phyloP scores from a whole-genome alignment of 2,797 vertebrate genomes.

The Clarias pachynema region DNA sequence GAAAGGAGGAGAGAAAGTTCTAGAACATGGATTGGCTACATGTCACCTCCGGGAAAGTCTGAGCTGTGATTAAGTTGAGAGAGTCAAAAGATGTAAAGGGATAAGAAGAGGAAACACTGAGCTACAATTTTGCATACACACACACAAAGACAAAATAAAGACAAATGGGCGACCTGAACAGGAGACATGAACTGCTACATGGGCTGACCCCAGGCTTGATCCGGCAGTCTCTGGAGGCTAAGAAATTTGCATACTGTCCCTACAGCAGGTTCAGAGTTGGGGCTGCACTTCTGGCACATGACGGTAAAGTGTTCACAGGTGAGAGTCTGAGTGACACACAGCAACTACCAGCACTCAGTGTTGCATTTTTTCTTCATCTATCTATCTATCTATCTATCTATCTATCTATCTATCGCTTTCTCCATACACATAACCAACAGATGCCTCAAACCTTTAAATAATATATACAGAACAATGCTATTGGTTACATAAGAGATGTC shows the following conservation, averaged over 20 bases:
- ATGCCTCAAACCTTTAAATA: conserved; percentile 10
- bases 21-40: conserved; percentile 62
- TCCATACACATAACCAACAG: conserved; percentile 18
- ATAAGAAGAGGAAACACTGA: neutral
- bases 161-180: conserved; percentile 32
- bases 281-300: conserved; percentile 80
- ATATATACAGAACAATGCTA: conserved; percentile 4
- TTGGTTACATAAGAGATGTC: conserved; percentile 19
- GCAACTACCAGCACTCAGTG: neutral
- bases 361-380: neutral
- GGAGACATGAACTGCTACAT: conserved; percentile 21
- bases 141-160: neutral
- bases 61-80: neutral
- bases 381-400: neutral
- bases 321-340: neutral
- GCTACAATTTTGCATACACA: neutral
- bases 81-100: neutral
- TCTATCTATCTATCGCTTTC: neutral
- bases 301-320: conserved; percentile 52
- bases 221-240: conserved; percentile 73
- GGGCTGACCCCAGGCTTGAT: conserved; percentile 54
- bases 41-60: conserved; percentile 1
- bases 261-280: conserved; percentile 93
- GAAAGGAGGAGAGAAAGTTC: conserved; percentile 36
- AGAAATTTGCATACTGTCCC: conserved; percentile 83